These are phyloP conservation scores for Aphis craccivora DNA, from an alignment of 1,140 invertebrate genomes.

Conservation along the genomic window DNA sequence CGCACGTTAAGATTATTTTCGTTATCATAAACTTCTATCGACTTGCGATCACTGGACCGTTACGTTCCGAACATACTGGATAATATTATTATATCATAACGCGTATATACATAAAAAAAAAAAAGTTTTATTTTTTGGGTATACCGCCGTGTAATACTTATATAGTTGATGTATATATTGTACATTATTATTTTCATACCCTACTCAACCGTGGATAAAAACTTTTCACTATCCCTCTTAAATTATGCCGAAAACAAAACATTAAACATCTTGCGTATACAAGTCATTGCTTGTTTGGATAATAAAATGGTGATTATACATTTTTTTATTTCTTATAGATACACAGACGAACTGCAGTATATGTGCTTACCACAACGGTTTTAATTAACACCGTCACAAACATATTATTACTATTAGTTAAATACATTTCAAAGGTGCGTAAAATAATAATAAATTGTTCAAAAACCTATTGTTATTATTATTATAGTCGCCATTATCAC, in stretches of 20 bases:
- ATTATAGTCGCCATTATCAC: not conserved
- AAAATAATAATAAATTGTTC: not conserved
- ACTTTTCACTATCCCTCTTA: not conserved
- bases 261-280: slow-evolving; percentile 2
- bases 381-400: not conserved
- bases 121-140: not conserved
- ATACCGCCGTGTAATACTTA: not conserved
- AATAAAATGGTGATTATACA: not conserved
- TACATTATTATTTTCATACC: not conserved
- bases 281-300: not conserved
- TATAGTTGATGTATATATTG: not conserved
- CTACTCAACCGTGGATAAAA: not conserved
- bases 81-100: not conserved
- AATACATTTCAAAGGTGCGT: not conserved
- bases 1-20: not conserved
- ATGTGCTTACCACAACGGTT: not conserved
- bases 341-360: not conserved
- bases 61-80: not conserved
- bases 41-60: not conserved
- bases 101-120: not conserved
- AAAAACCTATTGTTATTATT: not conserved
- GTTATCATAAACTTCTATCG: not conserved
- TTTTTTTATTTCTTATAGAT: not conserved
- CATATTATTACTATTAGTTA: not conserved
- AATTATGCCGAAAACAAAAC: not conserved